Percentiles rank a stretch among this genome's conserved stretches.
These are phyloP conservation scores for Whitmania pigra DNA, from an alignment of 1,140 invertebrate genomes.

Conservation along the genomic window DNA sequence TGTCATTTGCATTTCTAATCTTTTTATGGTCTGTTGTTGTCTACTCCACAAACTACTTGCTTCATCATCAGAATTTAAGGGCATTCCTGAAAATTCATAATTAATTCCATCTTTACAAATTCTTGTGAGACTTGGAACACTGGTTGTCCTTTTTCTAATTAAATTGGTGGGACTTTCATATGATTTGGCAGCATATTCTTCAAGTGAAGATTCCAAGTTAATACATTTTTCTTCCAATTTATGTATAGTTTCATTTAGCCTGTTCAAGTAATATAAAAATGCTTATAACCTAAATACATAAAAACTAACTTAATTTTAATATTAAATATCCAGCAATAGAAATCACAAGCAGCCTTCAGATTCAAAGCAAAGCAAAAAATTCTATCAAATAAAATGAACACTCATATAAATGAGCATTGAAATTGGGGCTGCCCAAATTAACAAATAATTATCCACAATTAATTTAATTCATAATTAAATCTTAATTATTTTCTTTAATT, in stretches of 20 bases:
- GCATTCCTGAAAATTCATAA: constrained; percentile 9
- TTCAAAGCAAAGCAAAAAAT: too few relatives aligned
- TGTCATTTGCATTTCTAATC: constrained; percentile 53
- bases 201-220: background rate
- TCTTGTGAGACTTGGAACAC: constrained; percentile 16
- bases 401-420: too few relatives aligned
- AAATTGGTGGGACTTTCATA: background rate
- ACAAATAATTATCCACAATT: too few relatives aligned
- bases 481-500: too few relatives aligned
- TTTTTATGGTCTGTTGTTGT: constrained; percentile 53
- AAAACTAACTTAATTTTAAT: too few relatives aligned
- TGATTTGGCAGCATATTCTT: constrained; percentile 8
- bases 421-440: too few relatives aligned
- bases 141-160: background rate
- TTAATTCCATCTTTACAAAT: background rate
- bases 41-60: background rate
- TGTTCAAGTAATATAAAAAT: background rate
- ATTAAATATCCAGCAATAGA: too few relatives aligned
- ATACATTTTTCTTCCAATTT: constrained; percentile 15
- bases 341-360: too few relatives aligned
- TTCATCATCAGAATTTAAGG: background rate
- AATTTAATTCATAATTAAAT: too few relatives aligned
- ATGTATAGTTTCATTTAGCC: constrained; percentile 1
- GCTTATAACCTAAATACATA: background rate
- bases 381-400: too few relatives aligned